Conservation (phyloP, 2,888 invertebrate species). For the Dasysyrphus tricinctus region DNA sequence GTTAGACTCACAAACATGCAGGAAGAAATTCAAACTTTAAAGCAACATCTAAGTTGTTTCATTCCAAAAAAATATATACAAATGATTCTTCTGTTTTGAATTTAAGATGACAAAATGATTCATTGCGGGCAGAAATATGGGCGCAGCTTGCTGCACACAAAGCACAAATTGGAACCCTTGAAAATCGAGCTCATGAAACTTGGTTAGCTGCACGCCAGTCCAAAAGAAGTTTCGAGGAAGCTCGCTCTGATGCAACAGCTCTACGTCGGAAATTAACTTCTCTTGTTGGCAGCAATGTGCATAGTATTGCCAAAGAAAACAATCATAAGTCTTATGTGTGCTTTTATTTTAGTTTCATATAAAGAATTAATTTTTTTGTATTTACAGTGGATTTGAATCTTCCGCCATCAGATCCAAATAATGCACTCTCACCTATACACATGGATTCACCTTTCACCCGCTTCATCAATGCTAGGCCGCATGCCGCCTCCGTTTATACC, state of each 20-base stretch:
- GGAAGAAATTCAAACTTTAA: slow-evolving; percentile 91
- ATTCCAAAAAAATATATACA: not conserved
- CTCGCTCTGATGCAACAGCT: slow-evolving; percentile 88
- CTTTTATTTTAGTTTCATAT: too few relatives aligned
- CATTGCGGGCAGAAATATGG: slow-evolving; percentile 92
- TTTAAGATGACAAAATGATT: slow-evolving; percentile 85
- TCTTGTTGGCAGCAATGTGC: slow-evolving; percentile 79
- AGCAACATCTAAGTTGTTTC: slow-evolving; percentile 84
- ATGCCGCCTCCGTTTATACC: slow-evolving; percentile 85
- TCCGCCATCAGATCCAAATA: too few relatives aligned
- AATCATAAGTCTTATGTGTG: too few relatives aligned
- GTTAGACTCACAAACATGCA: slow-evolving; percentile 92
- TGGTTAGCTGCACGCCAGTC: too few relatives aligned
- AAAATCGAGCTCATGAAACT: slow-evolving; percentile 93
- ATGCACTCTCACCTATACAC: slow-evolving; percentile 81
- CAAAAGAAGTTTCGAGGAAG: slow-evolving; percentile 92
- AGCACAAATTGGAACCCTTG: slow-evolving; percentile 89
- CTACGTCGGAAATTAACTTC: slow-evolving; percentile 86
- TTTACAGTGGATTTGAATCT: too few relatives aligned
- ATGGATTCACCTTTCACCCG: slow-evolving; percentile 86
- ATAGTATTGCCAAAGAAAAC: too few relatives aligned
- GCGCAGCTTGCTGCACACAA: slow-evolving; percentile 90
- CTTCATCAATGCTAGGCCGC: slow-evolving; percentile 86
- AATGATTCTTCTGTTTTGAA: not conserved
- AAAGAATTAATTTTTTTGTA: too few relatives aligned